Evolutionary conservation across 30 jellyfish, hydroid and myxozoan genomes (phyloP), one percentile per base, ranked within the genome.

Genomic region (Aurelia coerulea): DNA sequence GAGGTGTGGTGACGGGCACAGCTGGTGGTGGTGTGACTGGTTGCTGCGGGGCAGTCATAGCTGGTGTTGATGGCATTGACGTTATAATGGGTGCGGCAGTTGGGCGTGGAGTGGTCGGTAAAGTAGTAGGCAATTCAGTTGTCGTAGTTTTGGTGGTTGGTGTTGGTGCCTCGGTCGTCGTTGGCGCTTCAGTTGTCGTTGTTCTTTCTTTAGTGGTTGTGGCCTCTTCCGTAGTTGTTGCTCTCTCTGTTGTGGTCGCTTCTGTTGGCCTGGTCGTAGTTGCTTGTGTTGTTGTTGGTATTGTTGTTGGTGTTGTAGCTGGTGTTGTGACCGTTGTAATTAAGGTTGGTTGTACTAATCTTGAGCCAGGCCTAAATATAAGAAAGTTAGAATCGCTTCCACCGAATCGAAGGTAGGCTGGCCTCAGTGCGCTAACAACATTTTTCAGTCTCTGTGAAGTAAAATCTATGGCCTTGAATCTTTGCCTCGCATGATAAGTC

Each of bases 341-440:
- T 74, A 83, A 23, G 37, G 92, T 83, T 15, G 92, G 92, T 39
- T 83, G 92, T 12, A 23, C 68, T 37, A 73, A 85, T 14, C 83
- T 85, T 2, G 82, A 35, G 2, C 94, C 94, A 0, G 88, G 88
- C 52, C 88, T 74, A 60, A 83, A 78, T 16, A 88, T 80, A 29
- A 91, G 35, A 77, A 78, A 91, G 84, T 91, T 91, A 3, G 92
- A 83, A 18, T 93, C 96, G 50, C 92, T 91, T 7, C 98, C 98
- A 29, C 98, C 96, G 66, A 91, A 42, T 51, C 98, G 74, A 5
- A 91, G 76, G 64, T 76, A 91, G 0, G 98, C 96, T 10, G 98
- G 98, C 15, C 81, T 74, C n/a, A 91, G 85, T 19, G 94, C 98
- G 9, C 83, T 12, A 54, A 82, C 83, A 23, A 91, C 89, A 42